phyloP scores from a whole-genome alignment of 2,888 invertebrate species.

The Anthrax anthrax region DNA sequence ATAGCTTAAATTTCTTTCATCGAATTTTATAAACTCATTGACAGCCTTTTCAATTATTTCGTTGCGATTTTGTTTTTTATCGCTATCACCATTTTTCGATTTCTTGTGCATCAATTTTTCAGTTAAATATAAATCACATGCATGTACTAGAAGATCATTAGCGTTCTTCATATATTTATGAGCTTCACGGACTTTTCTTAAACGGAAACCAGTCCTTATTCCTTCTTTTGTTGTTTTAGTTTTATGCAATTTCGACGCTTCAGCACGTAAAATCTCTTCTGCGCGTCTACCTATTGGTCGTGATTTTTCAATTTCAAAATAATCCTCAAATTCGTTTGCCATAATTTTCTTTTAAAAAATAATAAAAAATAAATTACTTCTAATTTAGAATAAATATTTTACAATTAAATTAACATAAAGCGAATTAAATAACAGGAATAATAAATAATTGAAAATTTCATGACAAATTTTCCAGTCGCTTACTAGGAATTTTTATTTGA shows the following conservation, averaged over 20 bases:
- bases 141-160: slow-evolving; percentile 1
- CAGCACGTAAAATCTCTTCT: slow-evolving; percentile 5
- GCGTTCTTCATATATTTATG: slow-evolving; percentile 4
- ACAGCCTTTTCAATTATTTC: slow-evolving; percentile 1
- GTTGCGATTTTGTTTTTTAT: neutral
- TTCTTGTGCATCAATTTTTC: neutral
- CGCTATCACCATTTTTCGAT: no score
- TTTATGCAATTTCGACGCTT: slow-evolving; percentile 3
- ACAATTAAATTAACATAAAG: no score
- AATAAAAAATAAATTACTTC: no score
- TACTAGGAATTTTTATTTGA: no score
- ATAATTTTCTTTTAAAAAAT: no score
- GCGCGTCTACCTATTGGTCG: slow-evolving; percentile 1
- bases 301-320: neutral
- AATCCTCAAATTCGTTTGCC: no score
- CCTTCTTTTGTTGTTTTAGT: slow-evolving; percentile 1
- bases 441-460: no score
- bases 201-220: slow-evolving; percentile 4
- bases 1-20: neutral
- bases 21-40: slow-evolving; percentile 2
- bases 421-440: no score
- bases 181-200: slow-evolving; percentile 2
- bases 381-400: no score
- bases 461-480: no score
- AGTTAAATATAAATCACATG: slow-evolving; percentile 7